Conservation (phyloP, 92 coral and sea anemone species). For the Heteractis magnifica region DNA sequence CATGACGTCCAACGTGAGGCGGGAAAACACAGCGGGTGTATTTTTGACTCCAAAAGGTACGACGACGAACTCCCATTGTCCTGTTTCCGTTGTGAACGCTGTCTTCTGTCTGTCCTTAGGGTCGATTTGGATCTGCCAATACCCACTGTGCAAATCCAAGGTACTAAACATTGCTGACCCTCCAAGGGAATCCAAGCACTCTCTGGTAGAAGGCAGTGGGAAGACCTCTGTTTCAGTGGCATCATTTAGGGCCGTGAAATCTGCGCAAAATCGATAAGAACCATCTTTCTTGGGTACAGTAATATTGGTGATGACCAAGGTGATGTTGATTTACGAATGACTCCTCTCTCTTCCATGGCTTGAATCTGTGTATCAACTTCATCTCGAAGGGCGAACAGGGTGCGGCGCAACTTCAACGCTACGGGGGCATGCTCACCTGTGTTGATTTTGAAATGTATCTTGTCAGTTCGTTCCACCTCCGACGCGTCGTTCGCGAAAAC, state of each 20-base stretch:
- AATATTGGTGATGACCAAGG: too few species aligned
- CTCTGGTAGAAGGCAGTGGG: conserved; percentile 51
- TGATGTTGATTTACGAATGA: too few species aligned
- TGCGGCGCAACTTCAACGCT: conserved; percentile 53
- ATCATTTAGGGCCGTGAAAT: too few species aligned
- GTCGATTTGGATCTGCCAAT: too few species aligned
- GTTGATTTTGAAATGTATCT: conserved; percentile 50
- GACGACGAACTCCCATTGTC: conserved; percentile 50
- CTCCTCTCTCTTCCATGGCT: conserved; percentile 39
- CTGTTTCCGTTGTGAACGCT: too few species aligned
- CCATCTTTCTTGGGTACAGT: too few species aligned
- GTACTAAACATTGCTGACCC: too few species aligned
- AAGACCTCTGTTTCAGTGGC: too few species aligned
- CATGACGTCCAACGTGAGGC: conserved; percentile 55
- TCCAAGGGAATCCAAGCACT: conserved; percentile 58
- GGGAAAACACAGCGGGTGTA: conserved; percentile 43
- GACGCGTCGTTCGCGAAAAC: conserved; percentile 51
- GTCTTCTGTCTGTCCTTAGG: too few species aligned
- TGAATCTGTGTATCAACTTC: conserved; percentile 50
- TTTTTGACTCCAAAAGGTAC: conserved; percentile 54
- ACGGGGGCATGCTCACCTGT: conserved; percentile 48
- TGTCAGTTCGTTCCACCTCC: conserved; percentile 52
- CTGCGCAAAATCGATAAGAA: too few species aligned
- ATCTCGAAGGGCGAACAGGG: conserved; percentile 48
- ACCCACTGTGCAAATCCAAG: neutral